Evolutionary conservation across 1,140 invertebrate genomes (phyloP).

Genomic region (Tetramorium simillimum): DNA sequence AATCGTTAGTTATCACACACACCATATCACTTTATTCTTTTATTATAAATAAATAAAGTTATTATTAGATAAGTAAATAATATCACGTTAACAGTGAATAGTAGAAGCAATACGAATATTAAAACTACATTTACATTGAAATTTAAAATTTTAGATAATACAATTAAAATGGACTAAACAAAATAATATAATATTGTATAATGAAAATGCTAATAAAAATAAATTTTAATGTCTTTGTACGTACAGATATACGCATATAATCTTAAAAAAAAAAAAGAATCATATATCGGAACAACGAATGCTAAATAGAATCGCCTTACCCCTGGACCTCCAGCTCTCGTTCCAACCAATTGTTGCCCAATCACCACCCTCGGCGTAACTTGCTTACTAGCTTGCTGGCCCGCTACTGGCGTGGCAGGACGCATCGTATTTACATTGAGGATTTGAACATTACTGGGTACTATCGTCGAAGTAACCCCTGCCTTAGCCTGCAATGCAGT

Average conservation of each 20-base stretch:
- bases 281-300: not conserved
- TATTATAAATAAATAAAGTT: conserved; percentile 11
- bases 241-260: not conserved
- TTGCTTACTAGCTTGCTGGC: conserved; percentile 90
- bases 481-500: conserved; percentile 86
- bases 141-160: no score
- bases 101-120: not conserved
- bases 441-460: conserved; percentile 93
- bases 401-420: conserved; percentile 88
- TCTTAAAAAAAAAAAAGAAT: not conserved
- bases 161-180: no score
- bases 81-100: not conserved
- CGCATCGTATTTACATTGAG: conserved; percentile 92
- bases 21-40: not conserved
- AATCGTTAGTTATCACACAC: not conserved
- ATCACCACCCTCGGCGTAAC: conserved; percentile 92
- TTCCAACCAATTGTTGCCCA: conserved; percentile 91
- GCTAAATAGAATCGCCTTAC: conserved; percentile 86
- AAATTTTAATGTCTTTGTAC: not conserved
- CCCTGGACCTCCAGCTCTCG: conserved; percentile 91
- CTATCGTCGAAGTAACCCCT: conserved; percentile 86
- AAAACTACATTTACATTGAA: not conserved
- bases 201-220: not conserved
- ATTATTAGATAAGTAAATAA: not conserved
- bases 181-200: no score